Base-by-base conservation (phyloP, 2,888 invertebrate species). In the Mesodorylaimus sp. region DNA sequence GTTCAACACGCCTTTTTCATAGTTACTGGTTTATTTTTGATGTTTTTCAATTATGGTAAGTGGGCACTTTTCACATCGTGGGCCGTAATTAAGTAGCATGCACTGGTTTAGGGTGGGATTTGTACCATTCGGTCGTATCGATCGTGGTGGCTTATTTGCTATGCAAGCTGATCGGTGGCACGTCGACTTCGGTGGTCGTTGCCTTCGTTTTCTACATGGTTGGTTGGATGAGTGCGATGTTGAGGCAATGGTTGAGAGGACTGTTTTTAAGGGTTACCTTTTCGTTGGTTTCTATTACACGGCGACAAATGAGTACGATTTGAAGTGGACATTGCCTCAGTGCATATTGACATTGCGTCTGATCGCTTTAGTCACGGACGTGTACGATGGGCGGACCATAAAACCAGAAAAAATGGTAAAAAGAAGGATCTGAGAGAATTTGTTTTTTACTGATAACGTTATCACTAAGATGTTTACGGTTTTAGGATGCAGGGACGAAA, bases 321-420 rank as follows among this genome's bases (percentile, higher is more conserved):
- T 95, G 50, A 83, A 82, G 54, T 97, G 95, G 93, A 93, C 91
- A 3, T 87, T 91, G 79, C 89, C 93, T 0, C 91, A 91, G 55
- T 95, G 95, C 71, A 88, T 97, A 10, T 70, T 95, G 49, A 81
- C 83, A 0, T 71, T 95, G 36, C 77, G 88, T 60, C 74, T 91
- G 59, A 89, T 89, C 58, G 91, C 84, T 38, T 74, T 86, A 5
- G 78, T 80, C 0, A 83, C 81, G 67, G 77, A 78, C 63, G 66
- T 76, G 21, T 76, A 74, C 59, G 95, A 95, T 73, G 91, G 91
- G 1, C 68, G 53, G 75, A n/a, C n/a, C n/a, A n/a, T n/a, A n/a
- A n/a, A n/a, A n/a, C n/a, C n/a, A n/a, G n/a, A n/a, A n/a, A 77
- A 67, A 45, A 32, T 48, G 3, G 48, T 54, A 47, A 54, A 50